phyloP scores from a whole-genome alignment of 2,113 vertebrate species.

The Gadus macrocephalus region DNA sequence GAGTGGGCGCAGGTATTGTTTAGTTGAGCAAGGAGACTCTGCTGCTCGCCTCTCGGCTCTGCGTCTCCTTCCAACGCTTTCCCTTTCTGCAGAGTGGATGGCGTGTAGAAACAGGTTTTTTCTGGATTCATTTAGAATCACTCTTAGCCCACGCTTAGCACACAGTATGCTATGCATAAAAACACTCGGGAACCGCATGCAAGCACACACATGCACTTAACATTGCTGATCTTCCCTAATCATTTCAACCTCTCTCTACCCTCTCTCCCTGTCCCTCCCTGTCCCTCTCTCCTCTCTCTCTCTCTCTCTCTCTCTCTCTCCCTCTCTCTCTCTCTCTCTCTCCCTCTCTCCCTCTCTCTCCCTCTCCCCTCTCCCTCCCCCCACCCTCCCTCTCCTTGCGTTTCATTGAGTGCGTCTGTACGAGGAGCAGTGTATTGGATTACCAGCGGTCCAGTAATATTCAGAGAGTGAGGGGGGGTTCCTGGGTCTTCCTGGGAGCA shows the following conservation, averaged over 20 bases:
- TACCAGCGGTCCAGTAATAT: conserved; percentile 59
- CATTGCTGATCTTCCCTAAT: too few species aligned
- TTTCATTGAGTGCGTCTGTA: conserved; percentile 52
- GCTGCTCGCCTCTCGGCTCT: not conserved
- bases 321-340: conserved; percentile 1
- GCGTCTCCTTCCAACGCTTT: not conserved
- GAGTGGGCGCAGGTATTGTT: conserved; percentile 40
- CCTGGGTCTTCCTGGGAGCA: conserved; percentile 20
- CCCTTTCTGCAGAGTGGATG: conserved; percentile 15
- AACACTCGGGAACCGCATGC: not conserved
- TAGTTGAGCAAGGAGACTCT: conserved; percentile 6
- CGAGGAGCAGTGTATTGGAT: conserved; percentile 59
- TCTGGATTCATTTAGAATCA: conserved; percentile 16
- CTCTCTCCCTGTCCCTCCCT: not conserved
- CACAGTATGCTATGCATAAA: too few species aligned
- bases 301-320: not conserved
- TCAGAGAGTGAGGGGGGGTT: conserved; percentile 56
- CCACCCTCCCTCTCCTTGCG: conserved; percentile 19
- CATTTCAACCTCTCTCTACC: not conserved
- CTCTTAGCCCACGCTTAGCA: not conserved
- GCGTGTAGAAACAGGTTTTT: conserved; percentile 30
- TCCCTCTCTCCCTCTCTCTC: not conserved
- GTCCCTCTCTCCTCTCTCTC: not conserved
- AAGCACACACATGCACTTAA: conserved; percentile 1
- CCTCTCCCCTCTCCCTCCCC: not conserved